These are phyloP conservation scores for Poeciliopsis occidentalis DNA, from an alignment of 2,113 vertebrate genomes.

Conservation along the genomic window DNA sequence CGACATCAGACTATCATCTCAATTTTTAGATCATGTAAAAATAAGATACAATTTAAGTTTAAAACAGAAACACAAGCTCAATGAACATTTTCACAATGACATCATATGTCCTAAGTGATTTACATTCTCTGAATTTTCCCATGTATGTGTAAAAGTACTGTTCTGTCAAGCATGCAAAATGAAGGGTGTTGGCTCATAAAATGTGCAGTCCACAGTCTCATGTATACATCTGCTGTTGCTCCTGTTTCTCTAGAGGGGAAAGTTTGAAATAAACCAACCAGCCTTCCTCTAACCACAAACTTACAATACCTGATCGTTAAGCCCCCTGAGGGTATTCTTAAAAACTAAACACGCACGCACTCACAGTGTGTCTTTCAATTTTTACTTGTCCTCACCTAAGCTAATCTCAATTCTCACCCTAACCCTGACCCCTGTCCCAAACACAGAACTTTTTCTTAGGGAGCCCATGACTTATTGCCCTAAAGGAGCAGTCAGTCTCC, in stretches of 20 bases:
- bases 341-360: conserved; percentile 21
- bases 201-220: not conserved
- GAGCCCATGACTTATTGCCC: no score
- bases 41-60: not conserved
- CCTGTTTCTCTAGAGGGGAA: conserved; percentile 9
- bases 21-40: not conserved
- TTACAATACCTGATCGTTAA: not conserved
- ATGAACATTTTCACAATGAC: not conserved
- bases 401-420: no score
- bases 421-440: no score
- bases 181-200: conserved; percentile 16
- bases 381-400: no score
- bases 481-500: not conserved
- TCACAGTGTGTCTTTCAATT: no score
- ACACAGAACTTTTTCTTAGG: no score
- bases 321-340: conserved; percentile 27
- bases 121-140: conserved; percentile 38
- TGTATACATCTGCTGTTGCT: conserved; percentile 13
- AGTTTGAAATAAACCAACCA: conserved; percentile 39
- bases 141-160: conserved; percentile 23
- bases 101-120: not conserved
- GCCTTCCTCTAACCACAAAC: conserved; percentile 43
- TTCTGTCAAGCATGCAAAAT: conserved; percentile 40
- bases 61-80: not conserved
- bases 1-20: no score